Evolutionary conservation across 1,140 invertebrate species (phyloP).

Genomic region (Andrena cerasifolii): DNA sequence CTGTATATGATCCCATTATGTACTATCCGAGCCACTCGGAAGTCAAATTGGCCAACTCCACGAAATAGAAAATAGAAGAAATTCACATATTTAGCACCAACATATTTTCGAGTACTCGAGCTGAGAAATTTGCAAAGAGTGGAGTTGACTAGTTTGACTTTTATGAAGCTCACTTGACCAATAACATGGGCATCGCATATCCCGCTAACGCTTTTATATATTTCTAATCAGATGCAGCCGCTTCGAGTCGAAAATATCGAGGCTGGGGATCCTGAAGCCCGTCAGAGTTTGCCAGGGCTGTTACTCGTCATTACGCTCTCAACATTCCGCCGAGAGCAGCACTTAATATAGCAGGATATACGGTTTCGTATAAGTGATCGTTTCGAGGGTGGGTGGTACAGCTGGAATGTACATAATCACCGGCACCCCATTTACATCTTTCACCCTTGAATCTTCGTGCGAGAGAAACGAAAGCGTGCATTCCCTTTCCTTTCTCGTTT

Average conservation of each 20-base stretch:
- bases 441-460: conserved; percentile 22
- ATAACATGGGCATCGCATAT: no score
- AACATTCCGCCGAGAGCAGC: conserved; percentile 75
- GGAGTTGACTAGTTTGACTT: no score
- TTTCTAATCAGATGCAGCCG: conserved; percentile 88
- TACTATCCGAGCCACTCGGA: no score
- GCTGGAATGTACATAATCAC: conserved; percentile 60
- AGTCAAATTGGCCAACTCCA: no score
- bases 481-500: not conserved
- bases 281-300: conserved; percentile 96
- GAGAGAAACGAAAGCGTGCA: conserved; percentile 11
- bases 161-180: no score
- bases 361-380: conserved; percentile 40
- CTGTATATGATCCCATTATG: no score
- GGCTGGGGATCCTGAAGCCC: conserved; percentile 94
- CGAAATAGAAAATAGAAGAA: no score
- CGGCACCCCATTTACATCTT: conserved; percentile 29
- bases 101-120: no score
- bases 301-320: conserved; percentile 83
- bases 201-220: conserved; percentile 27
- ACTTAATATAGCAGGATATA: conserved; percentile 67
- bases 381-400: conserved; percentile 37
- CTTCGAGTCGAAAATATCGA: conserved; percentile 96
- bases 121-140: no score
- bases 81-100: no score